These are phyloP conservation scores for Simalia tracyae DNA, from an alignment of 2,797 vertebrate species.

Conservation along the genomic window DNA sequence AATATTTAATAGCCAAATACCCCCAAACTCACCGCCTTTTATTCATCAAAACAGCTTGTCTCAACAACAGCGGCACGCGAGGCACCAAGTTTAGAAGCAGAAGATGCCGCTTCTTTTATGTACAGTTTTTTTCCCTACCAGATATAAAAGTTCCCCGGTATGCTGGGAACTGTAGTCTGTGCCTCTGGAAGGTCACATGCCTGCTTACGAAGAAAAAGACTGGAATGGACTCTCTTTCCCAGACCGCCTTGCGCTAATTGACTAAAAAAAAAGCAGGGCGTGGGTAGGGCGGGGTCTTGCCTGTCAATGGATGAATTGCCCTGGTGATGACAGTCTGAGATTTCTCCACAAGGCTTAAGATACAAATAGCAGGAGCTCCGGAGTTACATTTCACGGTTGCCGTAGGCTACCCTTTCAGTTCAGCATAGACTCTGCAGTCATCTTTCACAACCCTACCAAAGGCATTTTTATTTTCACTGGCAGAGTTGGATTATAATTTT, in stretches of 20 bases:
- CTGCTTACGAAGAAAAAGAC: not conserved
- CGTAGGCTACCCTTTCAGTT: not conserved
- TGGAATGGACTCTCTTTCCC: slow-evolving; percentile 33
- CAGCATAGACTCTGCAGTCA: accelerated
- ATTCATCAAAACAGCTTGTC: accelerated
- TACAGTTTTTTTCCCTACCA: not conserved
- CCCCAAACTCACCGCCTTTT: slow-evolving; percentile 46
- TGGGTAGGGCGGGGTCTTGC: not conserved
- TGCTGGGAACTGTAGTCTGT: slow-evolving; percentile 65
- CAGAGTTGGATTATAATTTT: accelerated
- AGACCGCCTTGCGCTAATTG: not conserved
- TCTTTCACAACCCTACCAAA: accelerated
- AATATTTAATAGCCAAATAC: not conserved
- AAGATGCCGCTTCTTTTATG: not conserved
- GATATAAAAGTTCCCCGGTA: not conserved
- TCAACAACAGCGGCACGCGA: not conserved
- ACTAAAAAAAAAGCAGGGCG: not conserved
- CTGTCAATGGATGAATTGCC: not conserved
- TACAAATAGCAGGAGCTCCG: not conserved
- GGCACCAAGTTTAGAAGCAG: accelerated
- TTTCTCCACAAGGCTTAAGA: not conserved
- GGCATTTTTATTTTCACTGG: not conserved
- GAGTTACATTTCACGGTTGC: not conserved
- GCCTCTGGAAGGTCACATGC: accelerated
- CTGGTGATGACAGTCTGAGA: not conserved